phyloP scores from a whole-genome alignment of 1,140 invertebrate species.

The Dendrolimus punctatus region DNA sequence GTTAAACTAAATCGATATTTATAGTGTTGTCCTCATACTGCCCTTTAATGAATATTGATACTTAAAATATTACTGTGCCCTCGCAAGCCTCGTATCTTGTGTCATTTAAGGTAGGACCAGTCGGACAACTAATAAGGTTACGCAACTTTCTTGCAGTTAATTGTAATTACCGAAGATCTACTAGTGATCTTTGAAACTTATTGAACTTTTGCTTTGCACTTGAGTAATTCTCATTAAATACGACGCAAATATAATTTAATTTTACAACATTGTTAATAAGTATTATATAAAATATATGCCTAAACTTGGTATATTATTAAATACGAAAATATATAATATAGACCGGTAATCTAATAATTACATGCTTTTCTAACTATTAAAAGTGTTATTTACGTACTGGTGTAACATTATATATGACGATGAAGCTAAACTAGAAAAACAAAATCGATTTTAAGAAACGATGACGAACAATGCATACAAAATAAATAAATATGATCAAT shows the following conservation, averaged over 20 bases:
- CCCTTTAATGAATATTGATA: neutral
- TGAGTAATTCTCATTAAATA: neutral
- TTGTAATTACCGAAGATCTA: slow-evolving; percentile 34
- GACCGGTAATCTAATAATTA: too few species aligned
- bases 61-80: slow-evolving; percentile 31
- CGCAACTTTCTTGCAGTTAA: slow-evolving; percentile 45
- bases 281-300: too few species aligned
- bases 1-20: too few species aligned
- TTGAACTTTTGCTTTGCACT: neutral
- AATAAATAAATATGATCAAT: neutral
- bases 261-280: too few species aligned
- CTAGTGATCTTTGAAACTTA: slow-evolving; percentile 39
- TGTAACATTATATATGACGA: slow-evolving; percentile 14
- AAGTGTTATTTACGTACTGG: slow-evolving; percentile 18
- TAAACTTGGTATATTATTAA: too few species aligned
- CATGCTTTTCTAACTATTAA: slow-evolving; percentile 10
- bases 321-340: too few species aligned
- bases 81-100: slow-evolving; percentile 14
- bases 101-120: slow-evolving; percentile 45
- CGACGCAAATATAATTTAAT: too few species aligned
- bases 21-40: neutral
- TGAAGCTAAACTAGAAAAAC: slow-evolving; percentile 7
- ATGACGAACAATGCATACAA: neutral
- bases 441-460: slow-evolving; percentile 5
- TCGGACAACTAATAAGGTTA: slow-evolving; percentile 41